Evolutionary conservation across 2,113 vertebrate genomes (phyloP).

Genomic region (Rhynchomys soricoides): DNA sequence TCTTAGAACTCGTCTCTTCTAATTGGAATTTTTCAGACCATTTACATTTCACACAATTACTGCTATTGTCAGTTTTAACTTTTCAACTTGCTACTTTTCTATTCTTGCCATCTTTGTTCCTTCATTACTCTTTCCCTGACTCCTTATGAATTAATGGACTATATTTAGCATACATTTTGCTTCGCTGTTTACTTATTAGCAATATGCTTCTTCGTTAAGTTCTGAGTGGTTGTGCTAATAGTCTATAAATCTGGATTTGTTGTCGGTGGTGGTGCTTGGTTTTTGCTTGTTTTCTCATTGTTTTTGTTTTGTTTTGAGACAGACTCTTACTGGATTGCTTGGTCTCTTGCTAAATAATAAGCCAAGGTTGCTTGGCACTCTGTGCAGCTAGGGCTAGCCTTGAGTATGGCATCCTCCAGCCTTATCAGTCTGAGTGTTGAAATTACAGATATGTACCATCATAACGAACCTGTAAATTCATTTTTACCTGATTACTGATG

Average conservation of each 20-base stretch:
- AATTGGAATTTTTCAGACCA: slow-evolving; percentile 4
- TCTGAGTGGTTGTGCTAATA: background rate
- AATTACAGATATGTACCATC: background rate
- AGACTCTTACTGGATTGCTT: background rate
- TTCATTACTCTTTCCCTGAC: background rate
- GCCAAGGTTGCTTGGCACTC: background rate
- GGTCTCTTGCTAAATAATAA: background rate
- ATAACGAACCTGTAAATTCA: background rate
- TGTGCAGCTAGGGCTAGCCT: background rate
- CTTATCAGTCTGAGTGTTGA: background rate
- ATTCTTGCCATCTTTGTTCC: background rate
- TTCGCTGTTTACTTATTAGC: background rate
- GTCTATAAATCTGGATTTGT: background rate
- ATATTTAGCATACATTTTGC: slow-evolving; percentile 49
- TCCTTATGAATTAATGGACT: slow-evolving; percentile 29
- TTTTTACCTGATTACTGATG: background rate
- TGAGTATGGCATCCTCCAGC: background rate
- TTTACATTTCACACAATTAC: slow-evolving; percentile 39
- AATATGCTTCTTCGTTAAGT: background rate
- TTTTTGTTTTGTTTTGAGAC: background rate
- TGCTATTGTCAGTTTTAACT: slow-evolving; percentile 3
- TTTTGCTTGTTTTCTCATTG: background rate
- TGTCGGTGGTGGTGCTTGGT: background rate
- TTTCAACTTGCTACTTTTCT: slow-evolving; percentile 25
- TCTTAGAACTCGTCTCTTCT: slow-evolving; percentile 40